Percentiles rank a stretch among this genome's conserved stretches.
phyloP scores from a whole-genome alignment of 2,888 invertebrate genomes.

The Tachina lurida region DNA sequence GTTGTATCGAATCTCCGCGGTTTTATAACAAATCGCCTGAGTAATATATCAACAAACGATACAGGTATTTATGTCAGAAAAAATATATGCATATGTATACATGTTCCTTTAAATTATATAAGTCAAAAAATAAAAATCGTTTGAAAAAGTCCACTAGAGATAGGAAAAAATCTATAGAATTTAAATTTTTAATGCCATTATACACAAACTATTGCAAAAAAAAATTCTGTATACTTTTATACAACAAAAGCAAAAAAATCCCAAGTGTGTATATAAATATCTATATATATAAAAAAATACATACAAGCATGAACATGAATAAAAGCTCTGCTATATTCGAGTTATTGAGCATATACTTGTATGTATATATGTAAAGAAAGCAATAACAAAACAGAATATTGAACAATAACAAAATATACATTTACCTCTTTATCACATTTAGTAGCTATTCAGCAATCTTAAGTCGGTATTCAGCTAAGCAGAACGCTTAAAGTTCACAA shows the following conservation, averaged over 20 bases:
- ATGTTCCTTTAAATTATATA: constrained; percentile 30
- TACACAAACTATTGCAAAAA: neutral
- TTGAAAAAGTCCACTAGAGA: neutral
- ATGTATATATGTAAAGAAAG: neutral
- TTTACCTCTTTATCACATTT: constrained; percentile 25
- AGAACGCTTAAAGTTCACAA: neutral
- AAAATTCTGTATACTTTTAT: constrained; percentile 48
- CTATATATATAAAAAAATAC: neutral
- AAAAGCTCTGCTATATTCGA: constrained; percentile 12
- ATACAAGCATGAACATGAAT: neutral
- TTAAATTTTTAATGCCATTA: constrained; percentile 16
- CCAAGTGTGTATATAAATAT: neutral
- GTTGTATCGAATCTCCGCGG: constrained; percentile 90
- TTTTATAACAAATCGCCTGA: constrained; percentile 87
- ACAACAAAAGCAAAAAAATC: constrained; percentile 25
- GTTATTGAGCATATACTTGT: constrained; percentile 16
- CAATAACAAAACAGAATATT: constrained; percentile 18
- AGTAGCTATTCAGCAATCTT: constrained; percentile 60
- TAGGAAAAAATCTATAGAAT: constrained; percentile 29
- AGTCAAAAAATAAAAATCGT: constrained; percentile 15
- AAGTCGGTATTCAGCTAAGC: constrained; percentile 44
- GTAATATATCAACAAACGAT: constrained; percentile 87
- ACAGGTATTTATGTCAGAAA: constrained; percentile 86
- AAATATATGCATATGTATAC: neutral
- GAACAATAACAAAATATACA: constrained; percentile 1